Conservation (phyloP, 2,113 vertebrate species). For the Sorex araneus region DNA sequence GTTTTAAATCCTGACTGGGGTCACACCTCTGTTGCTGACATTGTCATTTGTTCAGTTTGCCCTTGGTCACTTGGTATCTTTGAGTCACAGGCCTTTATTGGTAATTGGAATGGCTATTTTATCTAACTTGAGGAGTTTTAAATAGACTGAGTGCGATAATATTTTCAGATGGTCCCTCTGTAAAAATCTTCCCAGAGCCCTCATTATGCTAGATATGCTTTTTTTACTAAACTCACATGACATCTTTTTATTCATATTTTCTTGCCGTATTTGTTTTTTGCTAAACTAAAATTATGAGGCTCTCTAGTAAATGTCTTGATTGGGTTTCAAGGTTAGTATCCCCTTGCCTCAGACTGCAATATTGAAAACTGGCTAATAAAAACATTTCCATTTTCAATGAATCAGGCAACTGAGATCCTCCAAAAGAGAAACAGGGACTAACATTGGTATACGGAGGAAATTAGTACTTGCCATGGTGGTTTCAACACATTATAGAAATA, state of each 20-base stretch:
- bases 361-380: background rate
- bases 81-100: background rate
- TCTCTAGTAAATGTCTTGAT: background rate
- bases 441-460: background rate
- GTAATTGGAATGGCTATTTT: background rate
- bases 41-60: background rate
- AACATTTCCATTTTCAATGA: background rate
- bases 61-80: background rate
- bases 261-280: too few relatives aligned
- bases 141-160: background rate
- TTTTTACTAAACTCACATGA: background rate
- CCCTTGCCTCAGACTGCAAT: background rate
- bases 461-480: background rate
- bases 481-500: constrained; percentile 20
- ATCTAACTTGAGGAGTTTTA: background rate
- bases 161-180: background rate
- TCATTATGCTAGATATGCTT: background rate
- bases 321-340: background rate
- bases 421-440: background rate
- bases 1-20: constrained; percentile 32
- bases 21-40: too few relatives aligned
- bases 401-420: background rate
- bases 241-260: background rate
- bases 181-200: background rate
- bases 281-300: too few relatives aligned